Evolutionary conservation across 2,797 vertebrate species (phyloP), one percentile per base, ranked within the genome.

Genomic region (Hydrocynus forskahlii): DNA sequence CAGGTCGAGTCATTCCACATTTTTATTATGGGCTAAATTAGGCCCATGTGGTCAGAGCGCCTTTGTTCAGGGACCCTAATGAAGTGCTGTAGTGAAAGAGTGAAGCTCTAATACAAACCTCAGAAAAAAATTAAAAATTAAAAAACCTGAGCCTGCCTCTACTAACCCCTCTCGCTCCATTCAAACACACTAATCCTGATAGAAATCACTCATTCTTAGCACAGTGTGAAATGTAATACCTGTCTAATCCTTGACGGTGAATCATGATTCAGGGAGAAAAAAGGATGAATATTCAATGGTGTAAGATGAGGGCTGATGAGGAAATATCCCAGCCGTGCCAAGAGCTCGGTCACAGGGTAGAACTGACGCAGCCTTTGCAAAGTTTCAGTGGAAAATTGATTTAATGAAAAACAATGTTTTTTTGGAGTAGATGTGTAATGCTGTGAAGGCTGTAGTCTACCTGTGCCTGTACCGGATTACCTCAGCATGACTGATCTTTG

Each of bases 1-100:
- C 86, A 87, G 38, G 88, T 87, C 71, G 86, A 89, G 90, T 82
- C 91, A 78, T 89, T 70, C 84, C 89, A 88, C 59, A 87, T 90
- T 85, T 85, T 94, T 94, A 93, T 90, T 87, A 89, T 72, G 13
- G 88, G 83, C 90, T 87, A 93, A 94, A 94, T 94, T 93, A 90
- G 90, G 89, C 92, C 92, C 92, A 91, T 94, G 92, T 93, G 93
- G 92, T 88, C 88, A 75, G 76, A 86, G 78, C 83, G 77, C 80
- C 89, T 91, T 88, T 88, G 88, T 91, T 88, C 80, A 19, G 73
- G 83, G 12, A 52, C 76, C 85, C 89, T 94, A 94, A 94, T 95
- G 92, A 93, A 92, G 89, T 88, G 87, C 78, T 87, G 84, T 82
- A 88, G 85, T 84, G 85, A 88, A 85, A 87, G 86, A 91, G 84